These are phyloP conservation scores for Cynocephalus volans DNA, from an alignment of 2,113 vertebrate species.

Conservation along the genomic window DNA sequence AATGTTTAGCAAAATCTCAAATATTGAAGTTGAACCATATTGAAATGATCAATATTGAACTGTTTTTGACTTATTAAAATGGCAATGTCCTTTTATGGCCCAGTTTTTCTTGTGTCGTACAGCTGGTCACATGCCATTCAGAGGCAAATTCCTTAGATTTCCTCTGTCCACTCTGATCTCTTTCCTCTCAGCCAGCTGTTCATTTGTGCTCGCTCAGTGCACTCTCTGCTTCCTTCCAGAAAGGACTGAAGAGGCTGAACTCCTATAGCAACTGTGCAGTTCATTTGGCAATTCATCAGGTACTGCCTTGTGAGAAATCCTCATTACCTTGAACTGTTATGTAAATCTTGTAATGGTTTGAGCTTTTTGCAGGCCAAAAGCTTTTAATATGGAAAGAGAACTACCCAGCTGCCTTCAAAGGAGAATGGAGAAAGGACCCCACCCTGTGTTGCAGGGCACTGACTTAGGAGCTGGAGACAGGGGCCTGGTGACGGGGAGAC, in stretches of 20 bases:
- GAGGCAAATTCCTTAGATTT: not conserved
- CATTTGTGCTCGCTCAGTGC: no score
- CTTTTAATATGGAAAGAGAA: not conserved
- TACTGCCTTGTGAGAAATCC: not conserved
- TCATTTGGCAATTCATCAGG: not conserved
- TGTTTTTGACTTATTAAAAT: no score
- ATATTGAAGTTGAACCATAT: no score
- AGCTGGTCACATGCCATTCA: no score
- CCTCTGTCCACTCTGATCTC: no score
- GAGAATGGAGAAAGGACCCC: not conserved
- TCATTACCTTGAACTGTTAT: not conserved
- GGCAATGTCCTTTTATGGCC: no score
- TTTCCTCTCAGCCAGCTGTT: no score
- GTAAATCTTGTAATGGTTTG: not conserved
- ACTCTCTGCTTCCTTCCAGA: no score
- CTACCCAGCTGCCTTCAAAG: not conserved
- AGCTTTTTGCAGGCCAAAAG: not conserved
- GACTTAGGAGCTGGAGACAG: not conserved
- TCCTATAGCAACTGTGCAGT: not conserved
- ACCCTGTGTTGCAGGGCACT: not conserved
- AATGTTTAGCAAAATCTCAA: no score
- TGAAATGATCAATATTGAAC: no score
- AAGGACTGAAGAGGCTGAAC: no score
- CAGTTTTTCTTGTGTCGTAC: no score
- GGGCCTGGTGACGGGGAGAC: not conserved